Conservation (phyloP, 2,797 vertebrate genomes). For the Urophycis tenuis region DNA sequence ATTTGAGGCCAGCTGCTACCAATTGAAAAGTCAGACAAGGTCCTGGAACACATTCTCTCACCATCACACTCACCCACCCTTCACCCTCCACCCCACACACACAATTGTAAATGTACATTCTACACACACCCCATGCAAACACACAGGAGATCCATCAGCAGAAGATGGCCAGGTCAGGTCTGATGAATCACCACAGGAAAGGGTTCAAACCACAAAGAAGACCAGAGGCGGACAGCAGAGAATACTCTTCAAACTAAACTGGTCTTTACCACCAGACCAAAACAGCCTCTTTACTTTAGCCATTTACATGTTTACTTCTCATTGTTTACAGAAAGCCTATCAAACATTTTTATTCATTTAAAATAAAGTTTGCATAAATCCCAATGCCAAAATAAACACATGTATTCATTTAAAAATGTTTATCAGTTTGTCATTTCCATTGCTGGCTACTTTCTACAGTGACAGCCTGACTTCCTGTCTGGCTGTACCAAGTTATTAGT, state of each 20-base stretch:
- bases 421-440: too few relatives aligned
- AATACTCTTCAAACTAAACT: not conserved
- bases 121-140: not conserved
- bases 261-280: too few relatives aligned
- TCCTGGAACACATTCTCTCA: conserved; percentile 44
- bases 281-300: too few relatives aligned
- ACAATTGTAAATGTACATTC: not conserved
- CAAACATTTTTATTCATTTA: too few relatives aligned
- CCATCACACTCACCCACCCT: not conserved
- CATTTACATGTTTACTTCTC: too few relatives aligned
- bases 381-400: too few relatives aligned
- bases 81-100: not conserved
- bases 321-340: too few relatives aligned
- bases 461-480: too few relatives aligned
- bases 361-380: too few relatives aligned
- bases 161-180: not conserved
- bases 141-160: not conserved
- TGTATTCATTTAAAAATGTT: too few relatives aligned
- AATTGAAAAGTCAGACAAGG: conserved; percentile 41
- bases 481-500: too few relatives aligned
- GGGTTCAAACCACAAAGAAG: not conserved
- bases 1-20: conserved; percentile 52
- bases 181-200: not conserved
- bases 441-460: too few relatives aligned
- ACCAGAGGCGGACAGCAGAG: not conserved